Conservation (phyloP, 2,797 vertebrate species). For the Serranus cabrilla region DNA sequence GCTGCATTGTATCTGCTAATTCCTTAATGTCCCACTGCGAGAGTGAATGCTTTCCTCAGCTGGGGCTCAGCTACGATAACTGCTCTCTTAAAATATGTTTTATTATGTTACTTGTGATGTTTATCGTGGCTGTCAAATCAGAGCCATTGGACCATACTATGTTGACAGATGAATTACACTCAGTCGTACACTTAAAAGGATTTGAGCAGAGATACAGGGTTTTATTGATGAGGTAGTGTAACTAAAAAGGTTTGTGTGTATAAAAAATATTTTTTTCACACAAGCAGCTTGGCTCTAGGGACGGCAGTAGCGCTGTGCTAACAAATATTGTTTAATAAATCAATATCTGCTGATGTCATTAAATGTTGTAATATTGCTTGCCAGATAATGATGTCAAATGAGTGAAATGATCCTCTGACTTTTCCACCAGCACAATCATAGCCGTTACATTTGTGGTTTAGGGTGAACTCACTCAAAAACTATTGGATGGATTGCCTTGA, state of each 20-base stretch:
- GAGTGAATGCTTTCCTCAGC: slow-evolving; percentile 45
- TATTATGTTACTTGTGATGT: slow-evolving; percentile 21
- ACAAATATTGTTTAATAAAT: not conserved
- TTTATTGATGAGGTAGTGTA: not conserved
- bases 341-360: not conserved
- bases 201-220: slow-evolving; percentile 8
- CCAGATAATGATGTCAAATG: not conserved
- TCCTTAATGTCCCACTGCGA: slow-evolving; percentile 37
- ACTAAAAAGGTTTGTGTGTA: slow-evolving; percentile 2
- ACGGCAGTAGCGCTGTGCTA: not conserved
- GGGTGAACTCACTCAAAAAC: not conserved
- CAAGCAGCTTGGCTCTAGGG: not conserved
- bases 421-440: not conserved
- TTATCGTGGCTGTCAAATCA: slow-evolving; percentile 25
- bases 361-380: not conserved
- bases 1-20: slow-evolving; percentile 38
- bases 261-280: not conserved
- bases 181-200: not conserved
- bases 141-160: slow-evolving; percentile 29
- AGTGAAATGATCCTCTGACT: not conserved
- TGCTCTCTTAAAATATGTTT: slow-evolving; percentile 26
- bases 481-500: not conserved
- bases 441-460: not conserved
- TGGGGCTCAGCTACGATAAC: slow-evolving; percentile 24
- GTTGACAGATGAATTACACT: slow-evolving; percentile 35